These are phyloP conservation scores for Atherinosoma microstoma DNA, from an alignment of 2,797 vertebrate species.

Conservation along the genomic window DNA sequence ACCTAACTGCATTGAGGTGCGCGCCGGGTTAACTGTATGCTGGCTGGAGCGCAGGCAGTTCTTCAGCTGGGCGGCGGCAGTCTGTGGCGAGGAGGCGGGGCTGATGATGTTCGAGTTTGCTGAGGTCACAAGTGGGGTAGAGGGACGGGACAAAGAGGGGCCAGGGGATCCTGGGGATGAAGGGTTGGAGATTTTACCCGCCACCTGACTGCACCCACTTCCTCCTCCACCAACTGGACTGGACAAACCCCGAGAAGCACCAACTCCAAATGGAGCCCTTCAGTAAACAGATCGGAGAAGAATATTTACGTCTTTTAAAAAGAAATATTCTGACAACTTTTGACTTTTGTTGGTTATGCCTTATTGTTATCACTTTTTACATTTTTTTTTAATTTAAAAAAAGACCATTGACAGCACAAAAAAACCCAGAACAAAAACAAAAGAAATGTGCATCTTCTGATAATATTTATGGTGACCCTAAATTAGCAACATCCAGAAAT, in stretches of 20 bases:
- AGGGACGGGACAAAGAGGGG: slow-evolving; percentile 81
- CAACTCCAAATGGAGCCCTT: slow-evolving; percentile 90
- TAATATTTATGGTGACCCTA: neutral
- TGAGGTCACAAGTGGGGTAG: slow-evolving; percentile 84
- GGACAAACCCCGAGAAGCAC: slow-evolving; percentile 83
- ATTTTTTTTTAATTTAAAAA: neutral
- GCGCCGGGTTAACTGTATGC: slow-evolving; percentile 82
- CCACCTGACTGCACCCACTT: slow-evolving; percentile 62
- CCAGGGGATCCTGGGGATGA: slow-evolving; percentile 82
- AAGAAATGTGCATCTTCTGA: neutral
- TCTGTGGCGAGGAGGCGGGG: slow-evolving; percentile 83
- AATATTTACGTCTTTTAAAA: neutral
- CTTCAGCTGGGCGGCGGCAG: slow-evolving; percentile 84
- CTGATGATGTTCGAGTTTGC: slow-evolving; percentile 58
- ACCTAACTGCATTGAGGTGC: slow-evolving; percentile 90
- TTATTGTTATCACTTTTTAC: neutral
- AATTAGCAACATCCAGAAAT: neutral
- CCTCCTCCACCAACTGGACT: slow-evolving; percentile 77
- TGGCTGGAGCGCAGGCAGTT: slow-evolving; percentile 90
- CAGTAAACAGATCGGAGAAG: slow-evolving; percentile 15
- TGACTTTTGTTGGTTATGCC: neutral
- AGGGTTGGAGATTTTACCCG: slow-evolving; percentile 83
- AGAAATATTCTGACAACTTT: neutral
- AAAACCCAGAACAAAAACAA: neutral
- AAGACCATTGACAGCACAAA: neutral